phyloP scores from a whole-genome alignment of 2,888 invertebrate species.

The Epinotia bilunana region DNA sequence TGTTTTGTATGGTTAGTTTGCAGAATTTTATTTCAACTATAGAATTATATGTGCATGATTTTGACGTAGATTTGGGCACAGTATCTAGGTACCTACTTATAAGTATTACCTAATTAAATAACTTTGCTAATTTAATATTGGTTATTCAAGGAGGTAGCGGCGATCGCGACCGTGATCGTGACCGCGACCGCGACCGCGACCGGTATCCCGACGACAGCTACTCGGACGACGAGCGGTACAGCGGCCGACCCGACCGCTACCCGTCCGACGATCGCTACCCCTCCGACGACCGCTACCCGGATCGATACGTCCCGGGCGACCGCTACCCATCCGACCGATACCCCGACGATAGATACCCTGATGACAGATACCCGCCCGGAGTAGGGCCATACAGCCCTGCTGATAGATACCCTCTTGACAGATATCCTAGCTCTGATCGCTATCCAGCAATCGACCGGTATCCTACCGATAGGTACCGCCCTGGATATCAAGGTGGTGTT shows the following conservation, averaged over 20 bases:
- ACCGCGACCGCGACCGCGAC: constrained; percentile 68
- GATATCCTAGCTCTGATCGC: constrained; percentile 77
- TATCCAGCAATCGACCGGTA: constrained; percentile 78
- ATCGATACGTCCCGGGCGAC: constrained; percentile 73
- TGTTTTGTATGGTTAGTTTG: neutral
- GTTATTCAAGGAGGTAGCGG: constrained; percentile 75
- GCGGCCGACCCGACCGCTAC: constrained; percentile 77
- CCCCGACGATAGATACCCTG: constrained; percentile 64
- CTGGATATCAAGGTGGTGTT: constrained; percentile 61
- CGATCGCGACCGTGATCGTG: constrained; percentile 48
- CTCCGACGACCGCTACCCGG: constrained; percentile 76
- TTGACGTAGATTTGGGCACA: neutral
- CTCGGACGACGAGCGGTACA: constrained; percentile 79
- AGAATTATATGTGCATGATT: constrained; percentile 4
- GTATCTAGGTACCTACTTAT: neutral
- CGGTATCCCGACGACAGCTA: constrained; percentile 82
- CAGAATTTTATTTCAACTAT: neutral
- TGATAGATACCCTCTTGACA: constrained; percentile 80
- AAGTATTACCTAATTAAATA: neutral
- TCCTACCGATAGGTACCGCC: constrained; percentile 73
- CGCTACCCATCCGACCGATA: constrained; percentile 72
- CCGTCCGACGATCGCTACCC: constrained; percentile 79
- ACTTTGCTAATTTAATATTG: constrained; percentile 43
- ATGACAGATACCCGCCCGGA: constrained; percentile 78
- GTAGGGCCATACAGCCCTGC: constrained; percentile 68